Evolutionary conservation across 2,797 vertebrate species (phyloP).

Genomic region (Micrastur ruficollis): DNA sequence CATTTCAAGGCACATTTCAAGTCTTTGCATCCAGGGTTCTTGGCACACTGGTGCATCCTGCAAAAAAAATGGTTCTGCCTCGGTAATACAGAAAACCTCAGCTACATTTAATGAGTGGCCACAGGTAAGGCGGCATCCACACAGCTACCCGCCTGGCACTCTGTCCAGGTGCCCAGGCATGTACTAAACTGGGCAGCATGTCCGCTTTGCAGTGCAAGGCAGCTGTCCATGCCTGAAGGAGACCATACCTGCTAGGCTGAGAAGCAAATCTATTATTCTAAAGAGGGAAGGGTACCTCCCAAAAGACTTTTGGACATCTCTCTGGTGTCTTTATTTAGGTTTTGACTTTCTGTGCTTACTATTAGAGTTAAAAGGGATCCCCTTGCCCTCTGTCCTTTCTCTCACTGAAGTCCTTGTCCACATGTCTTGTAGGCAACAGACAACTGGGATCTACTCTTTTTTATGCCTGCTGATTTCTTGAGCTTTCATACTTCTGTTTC

Average conservation of each 20-base stretch:
- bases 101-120: neutral
- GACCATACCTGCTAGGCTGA: neutral
- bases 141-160: neutral
- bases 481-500: neutral
- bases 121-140: neutral
- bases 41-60: neutral
- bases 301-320: neutral
- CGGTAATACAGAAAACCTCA: neutral
- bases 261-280: neutral
- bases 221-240: neutral
- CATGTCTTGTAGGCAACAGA: neutral
- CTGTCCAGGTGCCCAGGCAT: neutral
- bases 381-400: neutral
- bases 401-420: neutral
- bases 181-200: neutral
- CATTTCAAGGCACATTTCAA: constrained; percentile 27
- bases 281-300: neutral
- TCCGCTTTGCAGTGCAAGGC: neutral
- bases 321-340: neutral
- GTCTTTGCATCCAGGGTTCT: neutral
- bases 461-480: neutral
- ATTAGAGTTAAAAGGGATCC: neutral
- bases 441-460: neutral
- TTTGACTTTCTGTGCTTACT: neutral
- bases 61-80: neutral